Evolutionary conservation across 1,140 invertebrate species (phyloP).

Genomic region (Aphaenogaster ashmeadi): DNA sequence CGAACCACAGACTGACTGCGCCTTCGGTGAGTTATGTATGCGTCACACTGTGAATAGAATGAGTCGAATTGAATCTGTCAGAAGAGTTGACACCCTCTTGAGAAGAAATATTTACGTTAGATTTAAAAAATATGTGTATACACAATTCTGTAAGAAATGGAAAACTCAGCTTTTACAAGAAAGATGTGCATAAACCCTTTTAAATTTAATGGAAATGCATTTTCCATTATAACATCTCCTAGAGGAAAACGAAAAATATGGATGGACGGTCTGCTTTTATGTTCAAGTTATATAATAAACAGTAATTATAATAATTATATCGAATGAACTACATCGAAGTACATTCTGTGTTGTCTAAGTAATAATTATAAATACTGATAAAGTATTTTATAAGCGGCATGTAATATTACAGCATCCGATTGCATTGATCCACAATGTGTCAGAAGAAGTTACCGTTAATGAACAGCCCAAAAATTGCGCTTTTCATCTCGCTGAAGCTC

Average conservation of each 20-base stretch:
- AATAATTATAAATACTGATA: not conserved
- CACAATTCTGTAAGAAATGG: not conserved
- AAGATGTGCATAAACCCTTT: not conserved
- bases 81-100: slow-evolving; percentile 17
- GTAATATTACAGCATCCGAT: not conserved
- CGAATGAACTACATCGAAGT: no score
- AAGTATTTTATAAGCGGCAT: not conserved
- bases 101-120: not conserved
- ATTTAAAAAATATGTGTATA: not conserved
- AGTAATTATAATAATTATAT: not conserved
- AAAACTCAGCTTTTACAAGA: not conserved
- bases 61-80: not conserved
- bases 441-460: not conserved
- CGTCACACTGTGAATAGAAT: not conserved
- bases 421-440: not conserved
- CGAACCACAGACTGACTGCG: not conserved
- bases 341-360: not conserved
- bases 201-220: not conserved
- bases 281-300: not conserved
- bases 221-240: not conserved
- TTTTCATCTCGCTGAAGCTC: not conserved
- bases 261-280: not conserved
- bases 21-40: not conserved
- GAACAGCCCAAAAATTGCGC: not conserved
- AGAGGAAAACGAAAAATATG: not conserved